A percentile compares a stretch with the other conserved stretches of the same genome.
These are phyloP conservation scores for Eublepharis macularius DNA, from an alignment of 2,113 vertebrate genomes.

Conservation along the genomic window DNA sequence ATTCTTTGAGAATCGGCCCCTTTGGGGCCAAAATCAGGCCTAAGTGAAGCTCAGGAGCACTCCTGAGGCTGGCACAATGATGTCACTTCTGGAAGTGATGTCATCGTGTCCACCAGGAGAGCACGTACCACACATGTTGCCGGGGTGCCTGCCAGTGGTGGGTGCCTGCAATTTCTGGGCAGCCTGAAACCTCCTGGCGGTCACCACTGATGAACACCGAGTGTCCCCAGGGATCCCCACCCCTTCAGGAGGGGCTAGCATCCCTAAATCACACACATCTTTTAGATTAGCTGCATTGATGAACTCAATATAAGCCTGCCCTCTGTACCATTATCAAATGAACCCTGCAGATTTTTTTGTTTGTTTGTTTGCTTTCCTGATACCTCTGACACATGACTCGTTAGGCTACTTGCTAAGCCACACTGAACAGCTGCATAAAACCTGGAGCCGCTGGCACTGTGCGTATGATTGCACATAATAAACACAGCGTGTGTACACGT, in stretches of 20 bases:
- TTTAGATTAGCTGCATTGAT: background rate
- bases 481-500: background rate
- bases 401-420: constrained; percentile 7
- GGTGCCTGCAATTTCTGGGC: too few species aligned
- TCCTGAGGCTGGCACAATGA: too few species aligned
- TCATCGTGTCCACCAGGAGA: too few species aligned
- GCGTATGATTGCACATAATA: constrained; percentile 25
- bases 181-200: too few species aligned
- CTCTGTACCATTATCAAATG: background rate
- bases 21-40: too few species aligned
- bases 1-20: too few species aligned
- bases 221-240: too few species aligned
- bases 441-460: constrained; percentile 1
- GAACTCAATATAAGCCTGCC: background rate
- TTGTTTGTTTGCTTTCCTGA: background rate
- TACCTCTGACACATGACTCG: background rate
- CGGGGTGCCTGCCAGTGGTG: too few species aligned
- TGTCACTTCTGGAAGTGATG: too few species aligned
- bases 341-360: background rate
- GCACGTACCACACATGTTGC: too few species aligned
- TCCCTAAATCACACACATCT: background rate
- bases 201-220: background rate
- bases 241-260: too few species aligned
- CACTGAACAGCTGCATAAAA: constrained; percentile 19
- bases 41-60: too few species aligned